A percentile compares a stretch with the other conserved stretches of the same genome.
Evolutionary conservation across 1,140 invertebrate genomes (phyloP).

Genomic region (Zaprionus capensis): DNA sequence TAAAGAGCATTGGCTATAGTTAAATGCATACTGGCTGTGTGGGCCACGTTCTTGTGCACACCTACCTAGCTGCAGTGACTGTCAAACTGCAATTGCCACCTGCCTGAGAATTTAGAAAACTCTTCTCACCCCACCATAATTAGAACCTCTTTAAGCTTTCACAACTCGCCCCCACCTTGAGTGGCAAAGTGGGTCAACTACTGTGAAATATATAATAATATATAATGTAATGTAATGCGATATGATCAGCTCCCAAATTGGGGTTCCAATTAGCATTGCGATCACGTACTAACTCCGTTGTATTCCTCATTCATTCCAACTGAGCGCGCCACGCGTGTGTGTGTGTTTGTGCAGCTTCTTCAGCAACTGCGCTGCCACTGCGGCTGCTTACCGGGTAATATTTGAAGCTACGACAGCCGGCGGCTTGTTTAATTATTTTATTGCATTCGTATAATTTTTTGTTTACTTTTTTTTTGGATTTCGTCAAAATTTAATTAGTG

Average conservation of each 20-base stretch:
- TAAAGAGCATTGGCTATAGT: background rate
- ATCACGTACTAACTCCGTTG: constrained; percentile 25
- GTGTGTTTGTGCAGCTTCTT: constrained; percentile 39
- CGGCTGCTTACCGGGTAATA: constrained; percentile 42
- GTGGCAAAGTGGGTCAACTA: constrained; percentile 29
- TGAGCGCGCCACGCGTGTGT: constrained; percentile 30
- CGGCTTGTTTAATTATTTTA: constrained; percentile 73
- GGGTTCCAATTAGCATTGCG: constrained; percentile 36
- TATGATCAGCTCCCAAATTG: constrained; percentile 43
- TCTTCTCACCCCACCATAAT: constrained; percentile 31
- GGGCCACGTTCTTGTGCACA: background rate
- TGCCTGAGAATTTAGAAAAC: constrained; percentile 8
- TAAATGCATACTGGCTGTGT: background rate
- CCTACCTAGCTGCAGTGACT: background rate
- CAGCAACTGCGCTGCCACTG: constrained; percentile 8
- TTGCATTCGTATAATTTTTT: constrained; percentile 55
- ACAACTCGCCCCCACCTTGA: constrained; percentile 17
- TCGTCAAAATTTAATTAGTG: constrained; percentile 79
- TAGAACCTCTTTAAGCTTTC: constrained; percentile 60
- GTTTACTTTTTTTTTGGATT: constrained; percentile 43
- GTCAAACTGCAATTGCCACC: constrained; percentile 15
- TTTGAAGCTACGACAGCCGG: constrained; percentile 44
- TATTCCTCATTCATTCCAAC: constrained; percentile 14
- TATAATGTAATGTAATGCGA: constrained; percentile 20
- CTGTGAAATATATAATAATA: constrained; percentile 9